phyloP scores from a whole-genome alignment of 2,888 invertebrate species.

The Tachina lurida region DNA sequence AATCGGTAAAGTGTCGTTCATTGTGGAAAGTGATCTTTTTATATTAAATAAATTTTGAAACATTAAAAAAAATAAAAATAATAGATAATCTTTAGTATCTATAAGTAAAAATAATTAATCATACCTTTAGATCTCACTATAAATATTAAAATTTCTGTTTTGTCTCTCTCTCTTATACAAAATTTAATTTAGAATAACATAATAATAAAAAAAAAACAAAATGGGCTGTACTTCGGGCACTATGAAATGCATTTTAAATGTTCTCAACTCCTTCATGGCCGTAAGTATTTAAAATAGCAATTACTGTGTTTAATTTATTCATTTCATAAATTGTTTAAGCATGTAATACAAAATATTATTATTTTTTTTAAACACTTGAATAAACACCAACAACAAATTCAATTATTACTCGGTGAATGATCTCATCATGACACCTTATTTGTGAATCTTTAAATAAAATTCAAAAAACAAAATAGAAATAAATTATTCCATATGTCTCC shows the following conservation, averaged over 20 bases:
- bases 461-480: not conserved
- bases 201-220: constrained; percentile 48
- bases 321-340: constrained; percentile 19
- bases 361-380: constrained; percentile 17
- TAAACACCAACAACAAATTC: not conserved
- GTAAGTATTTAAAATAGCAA: constrained; percentile 73
- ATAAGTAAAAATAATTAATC: not conserved
- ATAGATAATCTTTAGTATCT: not conserved
- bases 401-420: constrained; percentile 44
- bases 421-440: constrained; percentile 62
- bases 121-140: not conserved
- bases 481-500: constrained; percentile 30
- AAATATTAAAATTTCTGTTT: not conserved
- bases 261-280: constrained; percentile 75
- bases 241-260: constrained; percentile 76
- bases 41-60: not conserved
- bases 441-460: constrained; percentile 53
- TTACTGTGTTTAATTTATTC: constrained; percentile 11
- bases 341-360: constrained; percentile 6
- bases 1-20: constrained; percentile 49
- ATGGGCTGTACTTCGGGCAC: constrained; percentile 78
- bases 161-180: constrained; percentile 25
- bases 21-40: not conserved
- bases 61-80: not conserved
- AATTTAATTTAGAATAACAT: constrained; percentile 18